Conservation (phyloP, 2,797 vertebrate genomes). For the Gorsachius magnificus region DNA sequence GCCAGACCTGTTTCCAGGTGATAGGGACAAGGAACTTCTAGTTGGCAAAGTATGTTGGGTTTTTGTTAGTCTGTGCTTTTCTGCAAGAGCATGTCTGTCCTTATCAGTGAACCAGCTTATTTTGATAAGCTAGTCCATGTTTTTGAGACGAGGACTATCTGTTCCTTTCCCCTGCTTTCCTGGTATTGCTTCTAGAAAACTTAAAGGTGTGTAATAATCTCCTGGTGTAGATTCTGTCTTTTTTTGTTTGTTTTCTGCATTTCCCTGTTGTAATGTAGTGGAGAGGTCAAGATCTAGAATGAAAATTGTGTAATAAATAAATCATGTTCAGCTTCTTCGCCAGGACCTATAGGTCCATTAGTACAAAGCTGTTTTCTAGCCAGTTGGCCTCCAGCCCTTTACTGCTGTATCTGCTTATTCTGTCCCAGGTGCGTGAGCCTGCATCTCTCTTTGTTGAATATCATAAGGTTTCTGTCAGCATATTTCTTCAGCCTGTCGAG, state of each 20-base stretch:
- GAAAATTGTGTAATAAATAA: not conserved
- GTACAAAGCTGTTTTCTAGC: not conserved
- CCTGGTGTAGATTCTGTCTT: not conserved
- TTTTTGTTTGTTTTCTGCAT: not conserved
- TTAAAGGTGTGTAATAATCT: not conserved
- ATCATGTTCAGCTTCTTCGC: not conserved
- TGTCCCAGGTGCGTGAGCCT: not conserved
- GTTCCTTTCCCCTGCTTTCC: not conserved
- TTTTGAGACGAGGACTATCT: not conserved
- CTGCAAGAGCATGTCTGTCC: not conserved
- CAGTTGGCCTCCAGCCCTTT: not conserved
- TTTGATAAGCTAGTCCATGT: not conserved
- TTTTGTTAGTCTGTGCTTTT: not conserved
- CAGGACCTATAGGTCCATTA: not conserved
- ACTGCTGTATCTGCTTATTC: not conserved
- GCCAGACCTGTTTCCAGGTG: not conserved
- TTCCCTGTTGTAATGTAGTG: not conserved
- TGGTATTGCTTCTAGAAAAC: not conserved
- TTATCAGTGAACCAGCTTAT: not conserved
- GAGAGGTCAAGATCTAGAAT: not conserved
- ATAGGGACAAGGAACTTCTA: not conserved
- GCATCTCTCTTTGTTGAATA: not conserved
- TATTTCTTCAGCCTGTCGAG: not conserved
- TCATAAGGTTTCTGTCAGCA: not conserved
- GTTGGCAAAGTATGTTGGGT: fast-evolving